Conservation (phyloP, 1,140 invertebrate genomes). For the Aphidius gifuensis region DNA sequence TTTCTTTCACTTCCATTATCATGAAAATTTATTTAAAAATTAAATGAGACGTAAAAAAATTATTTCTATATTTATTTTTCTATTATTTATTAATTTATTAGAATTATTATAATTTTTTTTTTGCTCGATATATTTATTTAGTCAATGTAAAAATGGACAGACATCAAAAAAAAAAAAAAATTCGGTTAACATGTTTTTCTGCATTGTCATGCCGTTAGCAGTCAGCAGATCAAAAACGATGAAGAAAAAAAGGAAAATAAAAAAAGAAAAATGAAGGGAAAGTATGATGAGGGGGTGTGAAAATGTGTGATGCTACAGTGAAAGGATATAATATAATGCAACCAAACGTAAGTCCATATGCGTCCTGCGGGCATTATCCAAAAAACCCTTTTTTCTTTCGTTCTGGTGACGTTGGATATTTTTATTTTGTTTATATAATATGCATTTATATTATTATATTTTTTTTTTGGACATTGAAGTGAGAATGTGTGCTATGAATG, state of each 20-base stretch:
- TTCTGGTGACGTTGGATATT: too few relatives aligned
- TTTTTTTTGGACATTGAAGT: too few relatives aligned
- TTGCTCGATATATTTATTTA: not conserved
- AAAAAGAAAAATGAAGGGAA: constrained; percentile 2
- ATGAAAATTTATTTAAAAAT: not conserved
- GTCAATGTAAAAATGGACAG: not conserved
- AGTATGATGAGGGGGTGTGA: not conserved
- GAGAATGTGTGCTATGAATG: not conserved
- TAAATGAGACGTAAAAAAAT: not conserved
- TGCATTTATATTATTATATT: too few relatives aligned
- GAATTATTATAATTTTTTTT: not conserved
- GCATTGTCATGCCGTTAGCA: not conserved
- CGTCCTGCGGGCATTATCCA: constrained; percentile 3
- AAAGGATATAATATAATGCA: constrained; percentile 2
- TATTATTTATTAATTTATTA: not conserved
- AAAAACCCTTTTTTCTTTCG: constrained; percentile 8
- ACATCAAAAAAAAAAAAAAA: not conserved
- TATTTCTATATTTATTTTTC: not conserved
- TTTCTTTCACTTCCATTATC: too few relatives aligned
- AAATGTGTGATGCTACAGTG: not conserved
- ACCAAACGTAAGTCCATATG: constrained; percentile 10
- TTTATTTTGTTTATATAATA: too few relatives aligned
- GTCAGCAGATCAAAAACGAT: not conserved
- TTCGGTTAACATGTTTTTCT: constrained; percentile 5
- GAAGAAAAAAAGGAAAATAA: not conserved